Percentiles rank a stretch among this genome's conserved stretches.
These are phyloP conservation scores for Nemotelus pantherinus DNA, from an alignment of 2,888 invertebrate genomes.

Conservation along the genomic window DNA sequence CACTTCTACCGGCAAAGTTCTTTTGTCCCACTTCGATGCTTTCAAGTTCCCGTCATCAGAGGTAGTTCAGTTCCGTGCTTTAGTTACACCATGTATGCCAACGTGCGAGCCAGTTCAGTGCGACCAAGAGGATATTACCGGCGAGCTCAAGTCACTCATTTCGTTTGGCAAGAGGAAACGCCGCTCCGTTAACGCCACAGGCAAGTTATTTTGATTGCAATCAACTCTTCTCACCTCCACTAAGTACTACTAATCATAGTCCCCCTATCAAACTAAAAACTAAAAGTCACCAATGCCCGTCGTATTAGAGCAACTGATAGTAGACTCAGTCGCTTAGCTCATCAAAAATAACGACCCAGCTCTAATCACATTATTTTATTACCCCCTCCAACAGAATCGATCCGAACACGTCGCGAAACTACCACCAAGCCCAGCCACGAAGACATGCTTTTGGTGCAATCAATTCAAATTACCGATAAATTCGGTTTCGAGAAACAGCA, in stretches of 20 bases:
- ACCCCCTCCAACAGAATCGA: slow-evolving; percentile 32
- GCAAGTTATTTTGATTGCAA: slow-evolving; percentile 53
- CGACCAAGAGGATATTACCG: slow-evolving; percentile 83
- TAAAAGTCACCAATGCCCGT: background rate
- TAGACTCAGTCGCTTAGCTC: background rate
- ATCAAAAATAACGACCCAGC: no score
- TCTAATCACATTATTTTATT: background rate
- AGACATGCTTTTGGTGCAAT: slow-evolving; percentile 87
- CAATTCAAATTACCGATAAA: slow-evolving; percentile 92
- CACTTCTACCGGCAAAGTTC: slow-evolving; percentile 79
- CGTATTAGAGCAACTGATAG: background rate
- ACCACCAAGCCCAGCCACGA: slow-evolving; percentile 69
- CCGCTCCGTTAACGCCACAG: slow-evolving; percentile 70
- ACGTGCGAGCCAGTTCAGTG: slow-evolving; percentile 92
- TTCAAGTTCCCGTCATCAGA: slow-evolving; percentile 97
- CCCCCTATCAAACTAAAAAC: no score
- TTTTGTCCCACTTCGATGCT: slow-evolving; percentile 92
- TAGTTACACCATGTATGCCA: slow-evolving; percentile 94
- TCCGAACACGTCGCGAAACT: slow-evolving; percentile 57
- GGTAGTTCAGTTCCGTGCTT: slow-evolving; percentile 93
- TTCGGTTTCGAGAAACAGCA: slow-evolving; percentile 82
- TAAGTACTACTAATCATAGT: no score
- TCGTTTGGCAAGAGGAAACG: slow-evolving; percentile 86
- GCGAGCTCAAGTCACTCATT: slow-evolving; percentile 82
- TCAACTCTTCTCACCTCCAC: background rate